Base-by-base conservation (phyloP, 2,113 vertebrate species). In the Neolamprologus sp. region DNA sequence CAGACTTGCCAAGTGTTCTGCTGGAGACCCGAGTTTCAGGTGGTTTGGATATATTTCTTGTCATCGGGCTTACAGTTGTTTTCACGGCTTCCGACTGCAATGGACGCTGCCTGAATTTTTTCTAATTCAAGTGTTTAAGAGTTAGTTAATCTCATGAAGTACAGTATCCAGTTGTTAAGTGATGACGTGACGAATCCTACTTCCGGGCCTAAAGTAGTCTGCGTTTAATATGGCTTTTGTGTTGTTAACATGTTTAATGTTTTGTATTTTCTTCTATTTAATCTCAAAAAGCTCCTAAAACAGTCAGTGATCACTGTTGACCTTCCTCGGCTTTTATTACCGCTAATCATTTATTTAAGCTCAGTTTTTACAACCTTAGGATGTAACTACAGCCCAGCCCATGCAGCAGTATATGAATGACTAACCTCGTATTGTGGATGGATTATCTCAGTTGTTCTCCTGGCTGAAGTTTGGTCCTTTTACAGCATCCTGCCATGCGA, bases 271-370 rank as follows among this genome's bases (percentile, higher is more conserved):
- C 21, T 57, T 57, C 54, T 26, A 26, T 55, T 26, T 55, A 1
- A 55, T 55, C 54, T 13, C 6, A 55, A 55, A 55, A 55, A 26
- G 1, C 0, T 55, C 21, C 53, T 23, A 55, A 55, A 13, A 55
- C 53, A 13, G 6, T 13, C 54, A 55, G 1, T 0, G 4, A 26
- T 55, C 54, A 7, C 21, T 13, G 6, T 0, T 55, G 54, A 55
- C 53, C 53, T 55, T 1, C 6, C 21, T 55, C 4, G 0, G 11
- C 21, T 55, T 26, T 26, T 55, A 7, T 55, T 55, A 13, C 53
- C 0, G 0, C 53, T 55, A 23, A 55, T 23, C 3, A 23, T 23
- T 55, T 55, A 55, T 55, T 55, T 26, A 55, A 55, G 21, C 21
- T 55, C 21, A 55, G 53, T 55, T 55, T 55, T 26, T 13, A 26